Evolutionary conservation across 2,888 invertebrate species (phyloP), one percentile per base, ranked within the genome.

Genomic region (Lasiommata megera): DNA sequence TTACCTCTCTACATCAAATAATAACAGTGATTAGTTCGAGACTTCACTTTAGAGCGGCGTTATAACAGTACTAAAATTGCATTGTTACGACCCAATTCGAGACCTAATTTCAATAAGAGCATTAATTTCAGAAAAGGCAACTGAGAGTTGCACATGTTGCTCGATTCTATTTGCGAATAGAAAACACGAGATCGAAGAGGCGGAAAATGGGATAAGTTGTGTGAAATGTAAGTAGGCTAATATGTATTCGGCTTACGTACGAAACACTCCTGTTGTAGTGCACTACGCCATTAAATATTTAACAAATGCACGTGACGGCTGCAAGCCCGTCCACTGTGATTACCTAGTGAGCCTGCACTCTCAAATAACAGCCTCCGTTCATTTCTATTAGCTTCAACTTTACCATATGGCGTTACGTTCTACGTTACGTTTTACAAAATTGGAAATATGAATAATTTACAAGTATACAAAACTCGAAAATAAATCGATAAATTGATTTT

Each of bases 231-330:
- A 51, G 56, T 43, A 29, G 36, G 56, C 52, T 63, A 66, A 67
- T 67, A 63, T 67, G 65, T 63, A 66, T 67, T 61, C 61, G 64
- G 64, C 62, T 66, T 67, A 64, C 60, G 64, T 67, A 63, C 52
- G 53, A 60, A 62, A 52, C 52, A 47, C 47, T 37, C 55, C 55
- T 51, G 53, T 60, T 71, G 16, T 72, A 70, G 68, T 75, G 75
- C 77, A 73, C 76, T 72, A 70, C 71, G 62, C 72, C 73, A 77
- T 76, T 81, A 78, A 82, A 84, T 84, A 84, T 77, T 82, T 79
- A 79, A 84, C 76, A 75, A 77, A 78, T 72, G 73, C 73, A 73
- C 72, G 71, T 75, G 70, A 70, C 68, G 66, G 69, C 61, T 61
- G 60, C 57, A 66, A 62, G 63, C 66, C 70, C 74, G 74, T 69